These are phyloP conservation scores for Parnassius glacialis DNA, from an alignment of 2,888 invertebrate species.

Conservation along the genomic window DNA sequence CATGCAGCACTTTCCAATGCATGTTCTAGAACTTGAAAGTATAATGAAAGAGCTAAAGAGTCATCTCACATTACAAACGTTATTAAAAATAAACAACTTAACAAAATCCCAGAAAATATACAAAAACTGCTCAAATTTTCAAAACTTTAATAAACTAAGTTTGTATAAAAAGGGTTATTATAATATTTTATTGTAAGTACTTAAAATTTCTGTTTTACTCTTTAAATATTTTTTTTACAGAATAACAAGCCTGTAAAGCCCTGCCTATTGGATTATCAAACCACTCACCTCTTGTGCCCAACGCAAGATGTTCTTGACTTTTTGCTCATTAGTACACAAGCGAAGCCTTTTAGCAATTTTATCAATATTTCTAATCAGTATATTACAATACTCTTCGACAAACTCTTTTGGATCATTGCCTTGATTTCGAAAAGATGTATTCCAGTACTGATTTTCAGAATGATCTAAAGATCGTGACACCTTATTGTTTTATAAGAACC, in stretches of 20 bases:
- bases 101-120: too few relatives aligned
- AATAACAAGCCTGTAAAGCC: conserved; percentile 21
- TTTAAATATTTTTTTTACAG: conserved; percentile 6
- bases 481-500: conserved; percentile 17
- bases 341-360: conserved; percentile 4
- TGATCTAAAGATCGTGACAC: conserved; percentile 18
- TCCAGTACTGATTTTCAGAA: conserved; percentile 18
- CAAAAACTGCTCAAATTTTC: too few relatives aligned
- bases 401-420: conserved; percentile 9
- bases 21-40: too few relatives aligned
- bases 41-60: too few relatives aligned
- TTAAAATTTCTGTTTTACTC: background rate
- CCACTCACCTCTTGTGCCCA: conserved; percentile 18
- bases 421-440: conserved; percentile 7
- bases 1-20: too few relatives aligned
- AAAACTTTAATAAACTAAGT: too few relatives aligned
- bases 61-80: too few relatives aligned
- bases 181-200: background rate
- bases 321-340: conserved; percentile 14
- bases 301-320: conserved; percentile 22
- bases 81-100: too few relatives aligned
- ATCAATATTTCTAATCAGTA: conserved; percentile 11
- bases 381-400: conserved; percentile 15
- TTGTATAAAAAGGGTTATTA: too few relatives aligned
- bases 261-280: conserved; percentile 25